phyloP scores from a whole-genome alignment of 2,888 invertebrate species.

The Pheosia tremula region DNA sequence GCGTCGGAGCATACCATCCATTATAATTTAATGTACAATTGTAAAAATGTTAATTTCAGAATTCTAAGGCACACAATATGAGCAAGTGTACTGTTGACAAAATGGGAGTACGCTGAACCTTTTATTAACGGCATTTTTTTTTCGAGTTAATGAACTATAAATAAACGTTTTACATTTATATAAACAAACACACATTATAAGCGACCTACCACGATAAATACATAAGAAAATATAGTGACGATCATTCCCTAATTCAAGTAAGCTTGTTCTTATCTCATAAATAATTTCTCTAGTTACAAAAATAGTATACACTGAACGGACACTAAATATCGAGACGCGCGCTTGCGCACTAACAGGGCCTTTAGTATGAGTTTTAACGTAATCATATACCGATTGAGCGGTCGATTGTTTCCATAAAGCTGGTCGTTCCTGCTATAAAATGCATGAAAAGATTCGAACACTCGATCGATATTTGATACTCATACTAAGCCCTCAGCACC shows the following conservation, averaged over 20 bases:
- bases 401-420: too few relatives aligned
- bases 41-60: conserved; percentile 50
- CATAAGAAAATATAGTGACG: conserved; percentile 82
- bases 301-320: conserved; percentile 80
- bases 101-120: conserved; percentile 53
- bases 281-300: conserved; percentile 84
- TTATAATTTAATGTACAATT: conserved; percentile 38
- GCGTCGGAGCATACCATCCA: conserved; percentile 22
- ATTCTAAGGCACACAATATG: conserved; percentile 70
- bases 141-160: conserved; percentile 53
- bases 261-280: conserved; percentile 82
- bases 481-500: conserved; percentile 51
- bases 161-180: conserved; percentile 66
- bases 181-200: conserved; percentile 78
- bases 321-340: conserved; percentile 40
- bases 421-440: too few relatives aligned
- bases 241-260: conserved; percentile 73
- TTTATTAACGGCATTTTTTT: conserved; percentile 34
- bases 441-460: too few relatives aligned
- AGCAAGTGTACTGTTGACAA: conserved; percentile 55
- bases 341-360: conserved; percentile 20
- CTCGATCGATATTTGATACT: too few relatives aligned
- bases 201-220: conserved; percentile 81
- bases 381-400: too few relatives aligned
- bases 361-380: too few relatives aligned